Base-by-base conservation (phyloP, 2,888 invertebrate species). In the Nomada fucata region DNA sequence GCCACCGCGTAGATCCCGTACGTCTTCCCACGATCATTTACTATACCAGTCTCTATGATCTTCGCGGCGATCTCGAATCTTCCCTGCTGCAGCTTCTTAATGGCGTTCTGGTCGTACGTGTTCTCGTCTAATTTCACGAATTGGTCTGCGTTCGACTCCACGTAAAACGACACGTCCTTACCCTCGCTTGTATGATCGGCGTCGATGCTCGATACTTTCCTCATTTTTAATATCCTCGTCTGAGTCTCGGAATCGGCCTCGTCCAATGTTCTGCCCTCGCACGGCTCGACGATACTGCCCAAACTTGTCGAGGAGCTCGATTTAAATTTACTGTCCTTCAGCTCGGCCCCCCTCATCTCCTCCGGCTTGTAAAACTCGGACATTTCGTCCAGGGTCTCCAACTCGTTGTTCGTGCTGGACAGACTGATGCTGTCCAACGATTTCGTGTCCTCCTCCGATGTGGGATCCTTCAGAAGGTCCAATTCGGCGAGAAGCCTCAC, bases 1-100 rank as follows among this genome's bases (percentile, higher is more conserved):
- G 97, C 96, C 70, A 98, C 96, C 0, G 97, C 97, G 93, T 98
- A 98, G 75, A 98, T 97, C 0, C 98, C 98, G 92, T 97, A 98
- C 0, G 97, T 96, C 90, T 97, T 97, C 0, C 97, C 97, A 86
- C 96, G 96, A 88, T 98, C 97, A 92, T 96, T 96, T 2, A 97
- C 96, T 71, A 97, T 95, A 59, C 97, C 97, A 91, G 94, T 92
- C 74, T 94, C 92, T 52, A 94, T 93, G 18, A 93, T 94, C 59
- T 91, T 91, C 3, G 93, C 93, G 4, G 87, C 89, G n/a, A 94
- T 90, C 59, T 91, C 92, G 63, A 93, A 93, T 13, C 90, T 89
- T 4, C 93, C 93, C 68, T 93, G 93, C 29, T 93, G 93, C 23
- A 94, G 76, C 67, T 93, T 94, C 52, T 90, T 93, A 20, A 94